Evolutionary conservation across 2,888 invertebrate genomes (phyloP).

Genomic region (Spisula subtruncata): DNA sequence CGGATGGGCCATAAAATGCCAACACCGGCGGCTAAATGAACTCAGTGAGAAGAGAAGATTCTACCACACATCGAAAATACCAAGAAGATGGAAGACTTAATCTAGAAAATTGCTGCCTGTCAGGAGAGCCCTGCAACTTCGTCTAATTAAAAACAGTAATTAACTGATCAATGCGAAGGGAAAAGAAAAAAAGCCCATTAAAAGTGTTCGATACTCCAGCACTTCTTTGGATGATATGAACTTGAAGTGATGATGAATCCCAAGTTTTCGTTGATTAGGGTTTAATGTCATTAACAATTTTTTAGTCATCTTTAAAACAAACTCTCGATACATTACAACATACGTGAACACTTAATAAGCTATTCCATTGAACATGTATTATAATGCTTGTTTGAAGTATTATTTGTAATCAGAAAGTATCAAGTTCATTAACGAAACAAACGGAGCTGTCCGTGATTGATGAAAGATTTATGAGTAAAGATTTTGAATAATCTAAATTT

Average conservation of each 20-base stretch:
- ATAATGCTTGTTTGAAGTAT: neutral
- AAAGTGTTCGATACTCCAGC: conserved; percentile 16
- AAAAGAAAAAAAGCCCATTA: conserved; percentile 22
- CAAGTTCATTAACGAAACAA: neutral
- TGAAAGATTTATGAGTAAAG: neutral
- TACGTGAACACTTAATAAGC: neutral
- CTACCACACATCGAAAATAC: conserved; percentile 10
- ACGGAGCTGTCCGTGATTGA: neutral
- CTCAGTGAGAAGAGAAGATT: neutral
- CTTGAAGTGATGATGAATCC: neutral
- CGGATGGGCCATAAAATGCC: conserved; percentile 23
- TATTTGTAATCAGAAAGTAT: neutral
- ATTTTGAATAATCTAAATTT: neutral
- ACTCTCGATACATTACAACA: neutral
- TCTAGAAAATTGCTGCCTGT: conserved; percentile 44
- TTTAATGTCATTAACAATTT: conserved; percentile 14
- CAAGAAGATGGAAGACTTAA: conserved; percentile 29
- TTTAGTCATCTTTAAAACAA: neutral
- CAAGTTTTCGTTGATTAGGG: neutral
- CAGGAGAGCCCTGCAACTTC: conserved; percentile 37
- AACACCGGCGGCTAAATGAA: neutral
- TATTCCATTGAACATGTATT: neutral
- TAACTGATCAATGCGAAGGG: conserved; percentile 35
- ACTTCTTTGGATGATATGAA: neutral
- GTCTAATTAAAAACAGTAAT: conserved; percentile 52